phyloP scores from a whole-genome alignment of 2,797 vertebrate genomes.

The Bryconaethiops microstoma region DNA sequence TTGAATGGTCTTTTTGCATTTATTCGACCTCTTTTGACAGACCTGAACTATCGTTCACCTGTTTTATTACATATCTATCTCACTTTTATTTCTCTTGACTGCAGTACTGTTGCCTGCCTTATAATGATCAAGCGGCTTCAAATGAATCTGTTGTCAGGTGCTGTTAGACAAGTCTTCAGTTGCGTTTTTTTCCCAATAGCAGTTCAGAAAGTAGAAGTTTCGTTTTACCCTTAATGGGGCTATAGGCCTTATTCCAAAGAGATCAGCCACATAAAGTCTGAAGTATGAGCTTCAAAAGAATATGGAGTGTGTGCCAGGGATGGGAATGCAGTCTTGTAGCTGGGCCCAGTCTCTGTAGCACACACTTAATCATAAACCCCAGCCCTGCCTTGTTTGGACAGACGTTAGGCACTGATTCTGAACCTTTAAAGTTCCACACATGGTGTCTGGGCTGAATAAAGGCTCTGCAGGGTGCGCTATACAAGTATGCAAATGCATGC shows the following conservation, averaged over 20 bases:
- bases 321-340: conserved; percentile 20
- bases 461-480: no score
- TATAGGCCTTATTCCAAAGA: background rate
- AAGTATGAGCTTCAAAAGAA: conserved; percentile 8
- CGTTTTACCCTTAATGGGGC: background rate
- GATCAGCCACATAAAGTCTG: background rate
- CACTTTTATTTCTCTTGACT: background rate
- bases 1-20: background rate
- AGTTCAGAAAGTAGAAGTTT: background rate
- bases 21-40: background rate
- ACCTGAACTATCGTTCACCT: background rate
- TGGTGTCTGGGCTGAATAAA: background rate
- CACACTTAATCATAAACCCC: conserved; percentile 23
- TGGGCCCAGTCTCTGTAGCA: conserved; percentile 20
- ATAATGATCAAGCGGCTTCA: background rate
- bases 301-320: conserved; percentile 8
- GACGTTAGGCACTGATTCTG: background rate
- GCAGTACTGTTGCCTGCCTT: background rate
- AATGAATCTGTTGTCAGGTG: background rate
- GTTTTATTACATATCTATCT: background rate
- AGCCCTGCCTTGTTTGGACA: background rate
- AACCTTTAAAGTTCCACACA: background rate
- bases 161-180: background rate
- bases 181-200: background rate
- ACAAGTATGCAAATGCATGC: background rate